Percentiles rank a stretch among this genome's conserved stretches.
Evolutionary conservation across 2,797 vertebrate genomes (phyloP).

Genomic region (Melopsittacus undulatus): DNA sequence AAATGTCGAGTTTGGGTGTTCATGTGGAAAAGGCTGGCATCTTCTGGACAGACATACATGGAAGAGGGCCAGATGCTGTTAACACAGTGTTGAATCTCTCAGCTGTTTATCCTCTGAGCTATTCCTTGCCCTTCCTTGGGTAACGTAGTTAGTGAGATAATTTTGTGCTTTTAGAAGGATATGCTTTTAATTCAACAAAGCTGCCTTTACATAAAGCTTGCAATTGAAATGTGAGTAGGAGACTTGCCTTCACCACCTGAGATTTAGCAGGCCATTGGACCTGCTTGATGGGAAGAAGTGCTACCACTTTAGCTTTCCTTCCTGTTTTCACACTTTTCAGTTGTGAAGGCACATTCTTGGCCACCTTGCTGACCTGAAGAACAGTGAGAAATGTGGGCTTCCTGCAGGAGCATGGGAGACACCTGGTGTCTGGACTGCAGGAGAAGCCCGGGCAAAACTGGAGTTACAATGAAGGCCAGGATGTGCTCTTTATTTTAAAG

Average conservation of each 20-base stretch:
- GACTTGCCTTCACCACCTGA: not conserved
- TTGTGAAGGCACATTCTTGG: not conserved
- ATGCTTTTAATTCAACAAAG: not conserved
- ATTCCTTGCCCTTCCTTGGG: not conserved
- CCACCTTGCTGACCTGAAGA: not conserved
- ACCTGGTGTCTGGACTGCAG: not conserved
- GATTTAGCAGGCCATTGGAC: not conserved
- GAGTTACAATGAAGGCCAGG: not conserved
- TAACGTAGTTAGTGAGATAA: not conserved
- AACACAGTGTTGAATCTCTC: not conserved
- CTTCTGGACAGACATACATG: not conserved
- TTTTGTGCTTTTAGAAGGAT: not conserved
- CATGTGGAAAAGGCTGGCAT: not conserved
- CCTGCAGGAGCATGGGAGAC: not conserved
- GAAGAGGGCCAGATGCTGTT: not conserved
- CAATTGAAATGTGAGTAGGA: not conserved
- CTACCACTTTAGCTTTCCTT: not conserved
- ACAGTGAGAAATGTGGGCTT: not conserved
- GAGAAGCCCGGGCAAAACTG: not conserved
- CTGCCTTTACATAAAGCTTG: not conserved
- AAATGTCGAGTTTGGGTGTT: not conserved
- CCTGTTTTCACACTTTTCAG: not conserved
- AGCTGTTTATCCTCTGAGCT: not conserved
- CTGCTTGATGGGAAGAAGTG: not conserved
- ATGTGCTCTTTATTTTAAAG: not conserved